Conservation (phyloP, 2,797 vertebrate genomes). For the Syngnathus rostellatus region DNA sequence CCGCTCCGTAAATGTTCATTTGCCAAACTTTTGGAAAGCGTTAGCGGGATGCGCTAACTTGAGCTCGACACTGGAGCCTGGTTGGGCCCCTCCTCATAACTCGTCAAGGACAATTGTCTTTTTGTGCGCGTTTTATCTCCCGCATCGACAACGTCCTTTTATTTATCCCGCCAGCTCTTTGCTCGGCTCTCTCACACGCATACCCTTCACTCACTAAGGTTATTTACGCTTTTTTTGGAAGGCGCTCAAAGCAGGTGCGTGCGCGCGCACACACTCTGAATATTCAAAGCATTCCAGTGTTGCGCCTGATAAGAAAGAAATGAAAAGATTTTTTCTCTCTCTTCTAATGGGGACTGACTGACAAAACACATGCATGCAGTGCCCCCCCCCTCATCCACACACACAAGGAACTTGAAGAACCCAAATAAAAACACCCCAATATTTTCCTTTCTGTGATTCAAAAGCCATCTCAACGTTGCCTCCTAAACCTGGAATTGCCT, state of each 20-base stretch:
- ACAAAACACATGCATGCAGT: not conserved
- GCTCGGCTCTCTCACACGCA: not conserved
- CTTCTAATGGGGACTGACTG: not conserved
- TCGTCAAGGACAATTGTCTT: constrained; percentile 5
- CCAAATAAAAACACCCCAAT: not conserved
- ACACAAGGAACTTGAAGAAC: not conserved
- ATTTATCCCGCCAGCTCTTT: not conserved
- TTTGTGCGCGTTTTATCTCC: constrained; percentile 1
- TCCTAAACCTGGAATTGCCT: not conserved
- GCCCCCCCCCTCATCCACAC: too few relatives aligned
- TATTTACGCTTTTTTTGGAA: constrained; percentile 5
- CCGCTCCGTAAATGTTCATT: not conserved
- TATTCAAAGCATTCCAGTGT: constrained; percentile 1
- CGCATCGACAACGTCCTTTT: not conserved
- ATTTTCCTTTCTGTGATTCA: not conserved
- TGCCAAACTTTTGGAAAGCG: not conserved
- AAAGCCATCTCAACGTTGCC: not conserved
- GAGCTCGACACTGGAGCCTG: not conserved
- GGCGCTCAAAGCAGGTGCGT: constrained; percentile 4
- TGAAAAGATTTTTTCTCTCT: not conserved
- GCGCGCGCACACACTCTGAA: not conserved
- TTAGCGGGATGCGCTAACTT: not conserved
- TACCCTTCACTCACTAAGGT: constrained; percentile 4
- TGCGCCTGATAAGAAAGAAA: not conserved
- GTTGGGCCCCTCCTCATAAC: not conserved